Evolutionary conservation across 2,113 vertebrate genomes (phyloP), one percentile per base, ranked within the genome.

Genomic region (Opisthocomus hoazin): DNA sequence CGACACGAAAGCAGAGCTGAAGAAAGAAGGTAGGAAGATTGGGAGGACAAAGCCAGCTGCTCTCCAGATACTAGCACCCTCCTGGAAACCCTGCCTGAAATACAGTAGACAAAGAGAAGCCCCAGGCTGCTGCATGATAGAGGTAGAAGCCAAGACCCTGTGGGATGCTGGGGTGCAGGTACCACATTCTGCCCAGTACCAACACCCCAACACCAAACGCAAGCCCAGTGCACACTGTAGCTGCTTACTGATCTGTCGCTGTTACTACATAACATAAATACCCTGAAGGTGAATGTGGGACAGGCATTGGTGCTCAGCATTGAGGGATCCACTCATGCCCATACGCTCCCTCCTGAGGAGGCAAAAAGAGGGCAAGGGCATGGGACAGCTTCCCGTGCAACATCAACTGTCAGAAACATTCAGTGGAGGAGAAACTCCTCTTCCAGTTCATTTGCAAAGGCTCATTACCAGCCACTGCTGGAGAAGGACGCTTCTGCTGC

Each of bases 391-490:
- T 93, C 88, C 94, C 94, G 92, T 96, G 89, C 81, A 96, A 94
- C 64, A 83, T 97, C 94, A 92, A 68, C 87, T 88, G 84, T 91
- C 84, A 93, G 70, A 97, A 96, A 97, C 56, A 92, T 89, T 92
- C 83, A 95, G 0, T 53, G 37, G 86, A 97, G 75, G 79, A 95
- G 93, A 94, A 97, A 90, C 56, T 92, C 90, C 87, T 94, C 95
- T 97, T 97, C 94, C 95, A 97, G 94, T 97, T 97, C 64, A n/a
- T 83, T 93, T 93, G 78, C 89, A 96, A 90, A 95, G 91, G 87
- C 80, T 95, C 80, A 68, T 82, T 64, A 85, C 36, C 90, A 92
- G 94, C 92, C 83, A 50, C 82, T 94, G 92, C 87, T 78, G 84
- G 88, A 93, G 94, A 94, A 96, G 83, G 81, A 87, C 19, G 81